phyloP scores from a whole-genome alignment of 2,888 invertebrate genomes.

The Chouioia cunea region DNA sequence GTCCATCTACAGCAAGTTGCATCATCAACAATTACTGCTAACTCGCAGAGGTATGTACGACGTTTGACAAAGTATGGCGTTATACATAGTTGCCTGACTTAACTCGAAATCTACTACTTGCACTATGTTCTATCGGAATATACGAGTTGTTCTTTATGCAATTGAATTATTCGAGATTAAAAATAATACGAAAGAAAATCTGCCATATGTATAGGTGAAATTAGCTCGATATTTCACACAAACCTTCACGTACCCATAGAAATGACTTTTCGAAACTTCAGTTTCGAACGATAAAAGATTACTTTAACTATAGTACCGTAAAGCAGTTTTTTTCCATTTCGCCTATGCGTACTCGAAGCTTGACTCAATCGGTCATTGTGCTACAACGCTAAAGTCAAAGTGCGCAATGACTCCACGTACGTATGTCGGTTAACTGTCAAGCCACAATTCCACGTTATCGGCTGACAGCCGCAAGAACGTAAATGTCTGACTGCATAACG shows the following conservation, averaged over 20 bases:
- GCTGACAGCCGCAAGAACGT: conserved; percentile 10
- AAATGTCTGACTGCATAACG: background rate
- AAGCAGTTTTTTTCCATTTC: no score
- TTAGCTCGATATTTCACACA: no score
- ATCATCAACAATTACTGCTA: no score
- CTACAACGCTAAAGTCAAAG: conserved; percentile 21
- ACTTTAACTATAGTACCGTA: no score
- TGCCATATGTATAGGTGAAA: no score
- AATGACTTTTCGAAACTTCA: no score
- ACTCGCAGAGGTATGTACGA: no score
- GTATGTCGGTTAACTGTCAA: conserved; percentile 18
- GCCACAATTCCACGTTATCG: conserved; percentile 41
- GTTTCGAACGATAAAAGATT: no score
- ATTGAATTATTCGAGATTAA: no score
- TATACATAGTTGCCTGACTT: background rate
- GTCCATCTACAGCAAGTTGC: conserved; percentile 77
- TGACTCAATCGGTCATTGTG: conserved; percentile 32
- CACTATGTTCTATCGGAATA: background rate
- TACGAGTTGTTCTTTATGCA: background rate
- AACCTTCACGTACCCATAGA: no score
- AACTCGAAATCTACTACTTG: background rate
- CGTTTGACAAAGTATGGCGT: background rate
- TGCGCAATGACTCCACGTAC: conserved; percentile 43
- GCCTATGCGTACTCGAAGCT: background rate
- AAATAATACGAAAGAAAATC: no score